Evolutionary conservation across 2,888 invertebrate genomes (phyloP).

Genomic region (Eupithecia dodoneata): DNA sequence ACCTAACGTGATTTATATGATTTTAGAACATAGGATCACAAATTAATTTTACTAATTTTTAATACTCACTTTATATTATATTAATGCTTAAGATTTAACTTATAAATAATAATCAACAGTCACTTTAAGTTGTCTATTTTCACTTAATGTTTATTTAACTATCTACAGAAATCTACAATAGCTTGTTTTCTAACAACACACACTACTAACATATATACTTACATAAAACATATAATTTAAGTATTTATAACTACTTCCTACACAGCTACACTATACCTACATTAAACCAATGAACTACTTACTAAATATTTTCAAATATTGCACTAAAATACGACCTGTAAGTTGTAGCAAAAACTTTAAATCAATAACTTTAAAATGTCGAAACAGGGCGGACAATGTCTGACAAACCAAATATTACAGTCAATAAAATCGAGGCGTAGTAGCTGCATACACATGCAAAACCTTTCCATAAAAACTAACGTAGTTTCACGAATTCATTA

Average conservation of each 20-base stretch:
- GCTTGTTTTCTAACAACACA: background rate
- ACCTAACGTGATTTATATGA: background rate
- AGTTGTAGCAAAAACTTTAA: background rate
- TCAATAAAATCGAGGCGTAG: background rate
- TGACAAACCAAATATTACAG: background rate
- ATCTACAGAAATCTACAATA: slow-evolving; percentile 2
- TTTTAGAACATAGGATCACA: no score
- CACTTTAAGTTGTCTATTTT: background rate
- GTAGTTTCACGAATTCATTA: no score
- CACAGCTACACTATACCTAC: background rate
- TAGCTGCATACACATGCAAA: no score
- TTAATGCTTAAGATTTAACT: background rate
- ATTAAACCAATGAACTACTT: background rate
- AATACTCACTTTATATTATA: no score
- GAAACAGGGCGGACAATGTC: background rate
- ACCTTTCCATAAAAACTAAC: no score
- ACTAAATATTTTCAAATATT: background rate
- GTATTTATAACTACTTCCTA: background rate
- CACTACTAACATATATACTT: background rate
- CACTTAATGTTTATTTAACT: background rate
- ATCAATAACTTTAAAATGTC: background rate
- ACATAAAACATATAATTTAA: background rate
- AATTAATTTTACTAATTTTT: no score
- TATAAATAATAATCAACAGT: background rate
- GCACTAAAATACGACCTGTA: background rate